These are phyloP conservation scores for Hestina assimilis DNA, from an alignment of 1,140 invertebrate genomes.

Conservation along the genomic window DNA sequence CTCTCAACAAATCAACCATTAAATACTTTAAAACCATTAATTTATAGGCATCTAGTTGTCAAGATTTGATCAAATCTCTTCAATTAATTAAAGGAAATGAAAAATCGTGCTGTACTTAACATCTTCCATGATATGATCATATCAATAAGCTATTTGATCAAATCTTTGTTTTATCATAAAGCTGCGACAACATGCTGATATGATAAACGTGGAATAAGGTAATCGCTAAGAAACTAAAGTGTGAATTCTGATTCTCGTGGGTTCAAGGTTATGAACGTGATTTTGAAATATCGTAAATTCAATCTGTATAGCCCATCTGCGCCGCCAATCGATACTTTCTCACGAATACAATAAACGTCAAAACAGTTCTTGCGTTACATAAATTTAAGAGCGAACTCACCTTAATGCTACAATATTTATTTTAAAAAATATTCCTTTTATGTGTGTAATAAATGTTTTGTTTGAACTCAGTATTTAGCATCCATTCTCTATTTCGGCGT, in stretches of 20 bases:
- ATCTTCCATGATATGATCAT: too few species aligned
- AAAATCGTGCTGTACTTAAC: too few species aligned
- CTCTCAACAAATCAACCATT: too few species aligned
- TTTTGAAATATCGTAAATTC: constrained; percentile 73
- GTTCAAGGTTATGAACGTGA: constrained; percentile 72
- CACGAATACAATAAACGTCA: constrained; percentile 43
- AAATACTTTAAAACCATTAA: too few species aligned
- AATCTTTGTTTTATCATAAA: background rate
- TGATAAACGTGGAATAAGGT: background rate
- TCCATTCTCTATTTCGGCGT: constrained; percentile 60
- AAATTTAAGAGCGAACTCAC: constrained; percentile 24
- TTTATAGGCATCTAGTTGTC: too few species aligned
- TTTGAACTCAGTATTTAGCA: constrained; percentile 61
- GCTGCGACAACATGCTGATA: constrained; percentile 1
- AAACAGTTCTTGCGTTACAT: constrained; percentile 22
- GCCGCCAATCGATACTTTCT: constrained; percentile 56
- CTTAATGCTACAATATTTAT: constrained; percentile 15
- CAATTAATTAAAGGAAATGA: too few species aligned
- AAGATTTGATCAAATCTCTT: too few species aligned
- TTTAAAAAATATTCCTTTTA: constrained; percentile 42
- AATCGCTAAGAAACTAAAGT: constrained; percentile 33
- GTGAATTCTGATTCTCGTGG: constrained; percentile 56
- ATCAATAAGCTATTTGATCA: too few species aligned
- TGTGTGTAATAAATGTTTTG: constrained; percentile 58
- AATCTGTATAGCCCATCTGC: constrained; percentile 58